A percentile compares a stretch with the other conserved stretches of the same genome.
phyloP scores from a whole-genome alignment of 2,113 vertebrate species.

The Crypturellus undulatus region DNA sequence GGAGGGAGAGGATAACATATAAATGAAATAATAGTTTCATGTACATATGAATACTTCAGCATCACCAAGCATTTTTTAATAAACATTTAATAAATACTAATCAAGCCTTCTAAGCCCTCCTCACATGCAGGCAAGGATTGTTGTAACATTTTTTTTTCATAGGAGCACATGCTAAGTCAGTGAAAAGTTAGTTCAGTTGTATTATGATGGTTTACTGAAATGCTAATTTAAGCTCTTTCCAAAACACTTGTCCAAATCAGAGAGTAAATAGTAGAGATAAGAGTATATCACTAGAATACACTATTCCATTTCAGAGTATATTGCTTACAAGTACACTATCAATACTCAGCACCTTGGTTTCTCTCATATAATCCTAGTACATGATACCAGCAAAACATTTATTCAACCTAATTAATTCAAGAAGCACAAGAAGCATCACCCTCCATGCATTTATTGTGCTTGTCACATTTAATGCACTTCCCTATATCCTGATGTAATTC shows the following conservation, averaged over 20 bases:
- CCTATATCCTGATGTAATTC: background rate
- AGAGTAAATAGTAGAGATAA: background rate
- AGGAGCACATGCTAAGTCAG: background rate
- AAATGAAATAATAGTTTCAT: background rate
- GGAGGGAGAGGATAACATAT: background rate
- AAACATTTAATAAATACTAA: background rate
- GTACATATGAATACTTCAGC: background rate
- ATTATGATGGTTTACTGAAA: background rate
- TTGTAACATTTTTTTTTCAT: background rate
- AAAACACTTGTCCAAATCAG: background rate
- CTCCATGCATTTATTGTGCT: background rate
- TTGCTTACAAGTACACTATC: background rate
- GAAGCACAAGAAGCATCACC: background rate
- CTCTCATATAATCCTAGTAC: background rate
- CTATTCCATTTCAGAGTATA: background rate
- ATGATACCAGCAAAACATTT: background rate
- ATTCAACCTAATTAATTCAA: background rate
- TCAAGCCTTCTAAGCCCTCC: background rate
- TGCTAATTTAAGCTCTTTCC: background rate
- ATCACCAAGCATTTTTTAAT: background rate
- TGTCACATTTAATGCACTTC: background rate
- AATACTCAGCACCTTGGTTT: background rate
- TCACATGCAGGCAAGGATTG: background rate
- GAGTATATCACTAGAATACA: background rate
- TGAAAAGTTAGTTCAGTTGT: background rate